A percentile compares a stretch with the other conserved stretches of the same genome.
Conservation (phyloP, 2,888 invertebrate genomes). For the Lamproptera curius region DNA sequence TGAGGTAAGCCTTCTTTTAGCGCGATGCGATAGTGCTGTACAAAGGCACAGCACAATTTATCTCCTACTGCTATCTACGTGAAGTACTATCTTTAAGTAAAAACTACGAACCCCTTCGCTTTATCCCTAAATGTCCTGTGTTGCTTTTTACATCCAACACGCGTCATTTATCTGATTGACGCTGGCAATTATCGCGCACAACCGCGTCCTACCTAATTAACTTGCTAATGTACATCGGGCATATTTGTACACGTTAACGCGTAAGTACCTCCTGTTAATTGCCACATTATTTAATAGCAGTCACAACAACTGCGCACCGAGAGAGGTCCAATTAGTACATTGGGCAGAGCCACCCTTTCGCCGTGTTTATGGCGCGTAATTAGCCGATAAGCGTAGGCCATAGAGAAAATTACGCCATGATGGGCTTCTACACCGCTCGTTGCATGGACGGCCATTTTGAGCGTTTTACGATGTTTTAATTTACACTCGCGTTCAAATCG, state of each 20-base stretch:
- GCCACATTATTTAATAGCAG: not conserved
- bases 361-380: not conserved
- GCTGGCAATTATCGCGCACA: not conserved
- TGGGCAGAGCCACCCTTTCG: not conserved
- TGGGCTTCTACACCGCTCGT: too few relatives aligned
- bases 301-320: not conserved
- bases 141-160: not conserved
- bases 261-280: slow-evolving; percentile 1
- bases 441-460: not conserved
- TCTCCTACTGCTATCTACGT: too few relatives aligned
- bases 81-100: too few relatives aligned
- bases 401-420: not conserved
- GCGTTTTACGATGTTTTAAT: too few relatives aligned
- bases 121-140: too few relatives aligned
- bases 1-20: too few relatives aligned
- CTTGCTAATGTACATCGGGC: not conserved
- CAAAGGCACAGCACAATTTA: too few relatives aligned
- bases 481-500: not conserved
- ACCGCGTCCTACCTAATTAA: not conserved
- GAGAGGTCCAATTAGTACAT: slow-evolving; percentile 1
- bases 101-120: too few relatives aligned
- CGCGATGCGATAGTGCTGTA: too few relatives aligned
- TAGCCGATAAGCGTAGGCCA: not conserved
- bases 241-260: not conserved
- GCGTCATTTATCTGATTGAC: not conserved